Evolutionary conservation across 2,888 invertebrate genomes (phyloP).

Genomic region (Timandra comae): DNA sequence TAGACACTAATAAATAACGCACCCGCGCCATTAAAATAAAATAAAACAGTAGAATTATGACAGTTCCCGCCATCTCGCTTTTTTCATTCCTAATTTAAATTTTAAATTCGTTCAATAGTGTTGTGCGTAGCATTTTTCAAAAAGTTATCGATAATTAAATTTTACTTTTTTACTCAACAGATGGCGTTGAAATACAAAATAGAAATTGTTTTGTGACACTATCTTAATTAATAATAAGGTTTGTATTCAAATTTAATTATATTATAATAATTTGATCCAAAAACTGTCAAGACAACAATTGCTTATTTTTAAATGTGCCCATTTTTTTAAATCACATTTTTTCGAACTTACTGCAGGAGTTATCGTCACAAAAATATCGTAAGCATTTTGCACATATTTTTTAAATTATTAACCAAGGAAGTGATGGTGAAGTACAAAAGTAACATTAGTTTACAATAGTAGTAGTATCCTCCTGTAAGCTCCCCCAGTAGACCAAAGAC

Average conservation of each 20-base stretch:
- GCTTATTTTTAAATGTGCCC: no score
- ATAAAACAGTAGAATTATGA: no score
- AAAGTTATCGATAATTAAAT: conserved; percentile 13
- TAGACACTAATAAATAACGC: no score
- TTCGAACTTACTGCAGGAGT: no score
- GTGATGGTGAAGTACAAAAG: no score
- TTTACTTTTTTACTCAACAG: conserved; percentile 6
- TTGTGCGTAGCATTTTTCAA: conserved; percentile 15
- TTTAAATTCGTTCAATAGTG: conserved; percentile 10
- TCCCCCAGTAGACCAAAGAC: no score
- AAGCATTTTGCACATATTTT: no score
- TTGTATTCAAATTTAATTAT: conserved; percentile 4
- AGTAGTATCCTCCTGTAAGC: no score
- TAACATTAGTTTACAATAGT: no score
- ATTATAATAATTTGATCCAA: not conserved
- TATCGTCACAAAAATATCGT: no score
- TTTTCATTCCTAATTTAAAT: conserved; percentile 14
- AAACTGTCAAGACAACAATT: no score
- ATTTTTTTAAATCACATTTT: not conserved
- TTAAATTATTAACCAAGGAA: no score
- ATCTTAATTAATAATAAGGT: conserved; percentile 7
- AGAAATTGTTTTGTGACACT: conserved; percentile 7
- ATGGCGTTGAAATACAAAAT: conserved; percentile 8
- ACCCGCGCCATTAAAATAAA: conserved; percentile 8
- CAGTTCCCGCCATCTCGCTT: conserved; percentile 32